These are phyloP conservation scores for Sminthurides bifidus DNA, from an alignment of 1,140 invertebrate genomes.

Conservation along the genomic window DNA sequence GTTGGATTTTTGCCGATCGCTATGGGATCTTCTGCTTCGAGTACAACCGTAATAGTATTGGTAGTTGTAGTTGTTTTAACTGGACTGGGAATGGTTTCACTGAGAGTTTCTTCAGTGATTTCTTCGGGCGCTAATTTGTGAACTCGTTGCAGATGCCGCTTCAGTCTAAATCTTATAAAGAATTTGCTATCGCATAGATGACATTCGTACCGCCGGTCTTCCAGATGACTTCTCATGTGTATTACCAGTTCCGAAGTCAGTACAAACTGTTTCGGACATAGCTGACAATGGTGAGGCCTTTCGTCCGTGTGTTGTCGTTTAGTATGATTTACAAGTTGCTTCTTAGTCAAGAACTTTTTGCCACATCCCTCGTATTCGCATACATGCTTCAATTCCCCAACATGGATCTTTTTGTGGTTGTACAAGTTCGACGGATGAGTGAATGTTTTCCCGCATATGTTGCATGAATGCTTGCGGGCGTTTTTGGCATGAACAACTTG, in stretches of 20 bases:
- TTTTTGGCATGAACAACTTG: neutral
- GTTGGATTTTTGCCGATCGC: too few relatives aligned
- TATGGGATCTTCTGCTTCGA: too few relatives aligned
- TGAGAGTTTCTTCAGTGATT: neutral
- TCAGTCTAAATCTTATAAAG: neutral
- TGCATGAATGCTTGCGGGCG: neutral
- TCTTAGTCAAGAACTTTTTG: neutral
- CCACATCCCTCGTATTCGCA: neutral
- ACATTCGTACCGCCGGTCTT: neutral
- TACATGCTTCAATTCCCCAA: neutral
- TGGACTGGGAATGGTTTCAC: too few relatives aligned
- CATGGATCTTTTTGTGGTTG: slow-evolving; percentile 8
- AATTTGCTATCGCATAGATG: slow-evolving; percentile 2
- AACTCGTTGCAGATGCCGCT: neutral
- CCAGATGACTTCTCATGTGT: neutral
- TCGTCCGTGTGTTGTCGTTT: neutral
- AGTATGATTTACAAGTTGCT: neutral
- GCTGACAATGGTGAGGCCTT: neutral
- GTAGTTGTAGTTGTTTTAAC: neutral
- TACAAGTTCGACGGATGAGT: neutral
- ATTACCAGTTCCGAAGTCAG: neutral
- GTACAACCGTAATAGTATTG: neutral
- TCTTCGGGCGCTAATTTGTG: neutral
- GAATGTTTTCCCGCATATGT: neutral
- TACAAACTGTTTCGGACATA: neutral